Evolutionary conservation across 2,888 invertebrate species (phyloP).

Genomic region (Catonia carolina): DNA sequence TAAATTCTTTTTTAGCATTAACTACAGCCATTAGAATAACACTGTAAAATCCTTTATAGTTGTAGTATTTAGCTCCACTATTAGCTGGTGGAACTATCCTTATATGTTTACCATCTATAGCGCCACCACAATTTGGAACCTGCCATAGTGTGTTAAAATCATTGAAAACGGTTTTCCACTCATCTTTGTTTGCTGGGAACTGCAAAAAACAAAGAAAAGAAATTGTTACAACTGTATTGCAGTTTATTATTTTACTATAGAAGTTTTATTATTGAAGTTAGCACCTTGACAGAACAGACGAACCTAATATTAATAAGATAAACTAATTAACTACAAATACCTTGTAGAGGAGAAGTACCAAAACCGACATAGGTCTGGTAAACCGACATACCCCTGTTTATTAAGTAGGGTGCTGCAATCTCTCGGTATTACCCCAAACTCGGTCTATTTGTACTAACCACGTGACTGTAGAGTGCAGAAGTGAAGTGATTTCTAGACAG

Average conservation of each 20-base stretch:
- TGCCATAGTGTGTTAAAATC: background rate
- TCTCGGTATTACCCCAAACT: background rate
- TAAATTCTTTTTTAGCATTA: background rate
- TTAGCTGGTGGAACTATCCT: background rate
- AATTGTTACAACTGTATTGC: no score
- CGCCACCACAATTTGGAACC: background rate
- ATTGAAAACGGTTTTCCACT: background rate
- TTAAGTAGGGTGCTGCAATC: background rate
- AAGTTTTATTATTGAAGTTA: no score
- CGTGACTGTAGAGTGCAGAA: no score
- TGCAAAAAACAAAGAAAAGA: no score
- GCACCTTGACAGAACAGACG: no score
- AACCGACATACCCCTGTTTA: background rate
- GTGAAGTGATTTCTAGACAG: no score
- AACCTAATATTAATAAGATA: no score
- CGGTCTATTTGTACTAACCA: background rate
- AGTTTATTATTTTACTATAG: no score
- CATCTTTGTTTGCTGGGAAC: no score
- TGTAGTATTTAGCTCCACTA: background rate
- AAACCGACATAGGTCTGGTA: constrained; percentile 4
- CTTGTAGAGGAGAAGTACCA: background rate
- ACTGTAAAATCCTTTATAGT: no score
- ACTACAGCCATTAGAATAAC: background rate
- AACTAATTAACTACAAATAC: no score
- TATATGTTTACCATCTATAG: background rate